These are phyloP conservation scores for Pterois miles DNA, from an alignment of 2,797 vertebrate genomes.

Conservation along the genomic window DNA sequence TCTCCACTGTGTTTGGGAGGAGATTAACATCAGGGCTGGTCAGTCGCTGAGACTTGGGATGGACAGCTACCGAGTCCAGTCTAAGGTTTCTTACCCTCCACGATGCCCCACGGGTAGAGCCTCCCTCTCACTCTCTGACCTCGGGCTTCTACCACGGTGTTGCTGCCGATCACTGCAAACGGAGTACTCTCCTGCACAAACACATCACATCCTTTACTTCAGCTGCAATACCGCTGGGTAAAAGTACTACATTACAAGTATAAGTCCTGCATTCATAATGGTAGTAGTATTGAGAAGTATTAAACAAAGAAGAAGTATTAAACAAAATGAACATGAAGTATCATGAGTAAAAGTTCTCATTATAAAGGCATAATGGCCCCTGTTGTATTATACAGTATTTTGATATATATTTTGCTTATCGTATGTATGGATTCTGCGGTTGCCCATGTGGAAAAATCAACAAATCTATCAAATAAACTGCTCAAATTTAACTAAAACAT, in stretches of 20 bases:
- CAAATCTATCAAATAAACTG: too few species aligned
- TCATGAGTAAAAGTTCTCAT: constrained; percentile 2
- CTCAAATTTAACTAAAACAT: too few species aligned
- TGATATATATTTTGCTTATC: too few species aligned
- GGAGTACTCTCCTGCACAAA: constrained; percentile 88
- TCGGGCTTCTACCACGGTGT: constrained; percentile 94
- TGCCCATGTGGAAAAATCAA: too few species aligned
- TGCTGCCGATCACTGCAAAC: constrained; percentile 96
- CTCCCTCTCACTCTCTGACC: constrained; percentile 93
- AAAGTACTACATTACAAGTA: background rate
- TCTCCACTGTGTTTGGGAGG: constrained; percentile 86
- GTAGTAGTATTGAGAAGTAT: background rate
- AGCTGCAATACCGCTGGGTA: too few species aligned
- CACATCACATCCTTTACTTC: too few species aligned
- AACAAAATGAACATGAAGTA: background rate
- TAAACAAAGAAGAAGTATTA: background rate
- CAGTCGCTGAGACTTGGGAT: background rate
- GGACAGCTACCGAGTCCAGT: background rate
- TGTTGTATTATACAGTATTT: too few species aligned
- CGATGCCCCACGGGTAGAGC: constrained; percentile 97
- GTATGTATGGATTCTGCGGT: too few species aligned
- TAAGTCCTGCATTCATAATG: background rate
- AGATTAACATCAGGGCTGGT: background rate
- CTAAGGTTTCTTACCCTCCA: constrained; percentile 87
- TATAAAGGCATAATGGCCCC: too few species aligned